phyloP scores from a whole-genome alignment of 37 sponge, comb jelly and placozoan species.

The Petrosia ficiformis region DNA sequence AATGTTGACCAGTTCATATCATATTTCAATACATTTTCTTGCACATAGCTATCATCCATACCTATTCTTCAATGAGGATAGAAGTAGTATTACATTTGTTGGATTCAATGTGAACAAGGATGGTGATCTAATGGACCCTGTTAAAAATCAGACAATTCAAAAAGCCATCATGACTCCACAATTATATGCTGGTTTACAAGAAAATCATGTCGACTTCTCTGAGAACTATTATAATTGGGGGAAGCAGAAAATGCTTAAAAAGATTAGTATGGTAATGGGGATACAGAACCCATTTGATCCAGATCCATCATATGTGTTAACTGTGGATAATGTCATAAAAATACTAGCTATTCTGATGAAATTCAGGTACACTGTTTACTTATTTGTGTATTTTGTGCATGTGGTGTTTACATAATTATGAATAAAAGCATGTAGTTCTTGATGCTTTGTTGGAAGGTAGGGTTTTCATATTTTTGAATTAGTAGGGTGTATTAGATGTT shows the following conservation, averaged over 20 bases:
- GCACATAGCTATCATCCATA: constrained; percentile 80
- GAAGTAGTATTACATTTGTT: constrained; percentile 72
- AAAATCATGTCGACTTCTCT: constrained; percentile 35
- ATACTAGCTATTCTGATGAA: constrained; percentile 89
- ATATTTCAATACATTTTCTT: too few relatives aligned
- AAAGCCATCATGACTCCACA: constrained; percentile 16
- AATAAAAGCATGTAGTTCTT: too few relatives aligned
- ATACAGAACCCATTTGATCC: constrained; percentile 47
- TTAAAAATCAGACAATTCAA: neutral
- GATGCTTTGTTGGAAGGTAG: too few relatives aligned
- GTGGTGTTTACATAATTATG: too few relatives aligned
- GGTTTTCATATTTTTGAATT: too few relatives aligned
- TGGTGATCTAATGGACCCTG: constrained; percentile 38
- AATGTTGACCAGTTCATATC: too few relatives aligned
- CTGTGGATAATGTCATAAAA: constrained; percentile 77
- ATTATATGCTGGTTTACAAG: constrained; percentile 12
- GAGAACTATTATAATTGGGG: constrained; percentile 53
- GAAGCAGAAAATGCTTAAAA: constrained; percentile 36
- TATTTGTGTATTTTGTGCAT: too few relatives aligned
- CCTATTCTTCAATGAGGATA: constrained; percentile 84
- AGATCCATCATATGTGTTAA: constrained; percentile 73
- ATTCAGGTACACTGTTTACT: too few relatives aligned
- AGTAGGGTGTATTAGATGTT: too few relatives aligned
- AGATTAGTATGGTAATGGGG: constrained; percentile 44
- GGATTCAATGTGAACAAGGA: constrained; percentile 43